Percentiles rank a stretch among this genome's conserved stretches.
Evolutionary conservation across 2,113 vertebrate genomes (phyloP).

Genomic region (Tichodroma muraria): DNA sequence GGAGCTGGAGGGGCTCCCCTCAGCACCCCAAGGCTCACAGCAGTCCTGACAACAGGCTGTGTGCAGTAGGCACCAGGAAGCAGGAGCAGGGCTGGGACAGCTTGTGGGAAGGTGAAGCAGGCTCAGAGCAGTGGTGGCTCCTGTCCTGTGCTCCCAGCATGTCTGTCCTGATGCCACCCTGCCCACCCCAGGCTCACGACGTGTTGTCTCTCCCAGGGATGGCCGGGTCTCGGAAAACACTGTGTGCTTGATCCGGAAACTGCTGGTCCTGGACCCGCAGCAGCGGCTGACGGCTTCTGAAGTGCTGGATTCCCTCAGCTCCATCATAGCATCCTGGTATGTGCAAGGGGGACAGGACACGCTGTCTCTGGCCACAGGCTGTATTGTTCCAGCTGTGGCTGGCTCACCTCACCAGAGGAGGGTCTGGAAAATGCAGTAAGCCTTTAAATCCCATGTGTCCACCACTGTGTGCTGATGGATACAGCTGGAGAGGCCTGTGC

Average conservation of each 20-base stretch:
- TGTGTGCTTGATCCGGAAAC: slow-evolving; percentile 94
- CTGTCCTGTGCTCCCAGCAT: neutral
- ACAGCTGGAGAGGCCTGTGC: neutral
- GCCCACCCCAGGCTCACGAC: rapidly evolving
- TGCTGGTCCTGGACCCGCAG: slow-evolving; percentile 95
- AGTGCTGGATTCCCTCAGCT: slow-evolving; percentile 91
- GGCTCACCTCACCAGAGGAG: neutral
- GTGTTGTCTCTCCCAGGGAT: slow-evolving; percentile 69
- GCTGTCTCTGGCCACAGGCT: neutral
- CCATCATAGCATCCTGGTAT: slow-evolving; percentile 93
- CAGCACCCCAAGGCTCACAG: neutral
- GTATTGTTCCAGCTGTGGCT: neutral
- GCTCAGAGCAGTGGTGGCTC: neutral
- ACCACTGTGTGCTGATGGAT: neutral
- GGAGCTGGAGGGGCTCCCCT: neutral
- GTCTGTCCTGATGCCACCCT: neutral
- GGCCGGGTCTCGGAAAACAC: slow-evolving; percentile 96
- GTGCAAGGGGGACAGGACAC: neutral
- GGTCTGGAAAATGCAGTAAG: neutral
- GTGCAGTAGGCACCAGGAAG: neutral
- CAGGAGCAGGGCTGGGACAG: neutral
- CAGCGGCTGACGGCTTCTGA: slow-evolving; percentile 90
- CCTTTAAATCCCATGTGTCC: neutral
- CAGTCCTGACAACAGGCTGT: neutral
- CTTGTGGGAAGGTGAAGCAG: neutral